Evolutionary conservation across 2,888 invertebrate genomes (phyloP).

Genomic region (Andrena minutula): DNA sequence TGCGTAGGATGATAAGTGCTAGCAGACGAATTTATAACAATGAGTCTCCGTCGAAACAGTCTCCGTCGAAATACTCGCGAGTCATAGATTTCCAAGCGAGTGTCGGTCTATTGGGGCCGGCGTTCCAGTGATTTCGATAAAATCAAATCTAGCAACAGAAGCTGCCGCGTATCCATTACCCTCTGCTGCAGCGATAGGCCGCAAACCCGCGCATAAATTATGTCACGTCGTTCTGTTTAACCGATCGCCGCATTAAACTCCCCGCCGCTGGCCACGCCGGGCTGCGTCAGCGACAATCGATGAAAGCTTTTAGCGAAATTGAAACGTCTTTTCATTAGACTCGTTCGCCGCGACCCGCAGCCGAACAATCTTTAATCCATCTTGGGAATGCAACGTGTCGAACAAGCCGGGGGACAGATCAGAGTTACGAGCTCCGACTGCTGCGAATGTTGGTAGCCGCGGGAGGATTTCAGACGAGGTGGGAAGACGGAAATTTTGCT

Average conservation of each 20-base stretch:
- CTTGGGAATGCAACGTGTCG: slow-evolving; percentile 13
- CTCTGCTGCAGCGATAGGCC: slow-evolving; percentile 32
- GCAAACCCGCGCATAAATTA: slow-evolving; percentile 50
- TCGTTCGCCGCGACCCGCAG: neutral
- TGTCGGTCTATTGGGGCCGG: slow-evolving; percentile 24
- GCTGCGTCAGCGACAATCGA: slow-evolving; percentile 33
- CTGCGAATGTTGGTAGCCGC: neutral
- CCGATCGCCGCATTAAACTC: slow-evolving; percentile 46
- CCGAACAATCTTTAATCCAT: slow-evolving; percentile 31
- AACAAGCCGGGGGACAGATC: neutral
- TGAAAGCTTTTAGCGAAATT: slow-evolving; percentile 65
- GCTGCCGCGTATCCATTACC: slow-evolving; percentile 40
- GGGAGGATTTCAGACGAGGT: neutral
- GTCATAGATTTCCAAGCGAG: slow-evolving; percentile 14
- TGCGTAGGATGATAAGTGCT: no score
- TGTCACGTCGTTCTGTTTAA: slow-evolving; percentile 48
- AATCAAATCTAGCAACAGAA: slow-evolving; percentile 51
- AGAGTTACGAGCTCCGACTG: neutral
- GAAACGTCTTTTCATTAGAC: slow-evolving; percentile 54
- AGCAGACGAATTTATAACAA: no score
- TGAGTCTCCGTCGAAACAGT: neutral
- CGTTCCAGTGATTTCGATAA: slow-evolving; percentile 42
- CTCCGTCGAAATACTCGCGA: neutral
- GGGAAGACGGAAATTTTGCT: neutral
- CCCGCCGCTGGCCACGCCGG: slow-evolving; percentile 9